Evolutionary conservation across 2,888 invertebrate genomes (phyloP).

Genomic region (Halictus ligatus): DNA sequence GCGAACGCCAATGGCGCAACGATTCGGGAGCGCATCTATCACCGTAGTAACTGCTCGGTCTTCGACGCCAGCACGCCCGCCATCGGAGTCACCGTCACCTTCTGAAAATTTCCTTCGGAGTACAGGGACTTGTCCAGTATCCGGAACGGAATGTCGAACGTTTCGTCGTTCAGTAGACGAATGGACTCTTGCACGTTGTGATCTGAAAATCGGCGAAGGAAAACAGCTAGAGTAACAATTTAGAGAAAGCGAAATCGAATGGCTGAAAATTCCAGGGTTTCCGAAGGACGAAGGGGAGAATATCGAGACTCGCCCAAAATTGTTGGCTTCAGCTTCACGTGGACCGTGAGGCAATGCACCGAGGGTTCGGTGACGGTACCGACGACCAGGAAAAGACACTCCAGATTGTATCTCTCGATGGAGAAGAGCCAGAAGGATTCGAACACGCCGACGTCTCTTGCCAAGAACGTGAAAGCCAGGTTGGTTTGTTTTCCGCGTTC

Average conservation of each 20-base stretch:
- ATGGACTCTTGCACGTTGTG: slow-evolving; percentile 84
- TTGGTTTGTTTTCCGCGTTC: slow-evolving; percentile 87
- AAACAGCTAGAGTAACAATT: not conserved
- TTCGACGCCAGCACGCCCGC: slow-evolving; percentile 85
- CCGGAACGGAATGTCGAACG: slow-evolving; percentile 85
- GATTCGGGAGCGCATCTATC: slow-evolving; percentile 58
- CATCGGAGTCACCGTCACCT: slow-evolving; percentile 85
- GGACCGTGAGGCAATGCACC: slow-evolving; percentile 87
- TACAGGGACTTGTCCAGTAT: slow-evolving; percentile 86
- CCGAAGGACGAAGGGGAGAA: not conserved
- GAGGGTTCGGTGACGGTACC: slow-evolving; percentile 88
- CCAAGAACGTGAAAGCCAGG: slow-evolving; percentile 88
- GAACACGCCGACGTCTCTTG: slow-evolving; percentile 87
- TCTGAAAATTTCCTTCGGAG: slow-evolving; percentile 86
- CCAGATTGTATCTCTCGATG: slow-evolving; percentile 86
- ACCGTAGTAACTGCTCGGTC: slow-evolving; percentile 86
- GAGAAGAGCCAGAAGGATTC: slow-evolving; percentile 89
- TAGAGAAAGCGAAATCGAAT: too few relatives aligned
- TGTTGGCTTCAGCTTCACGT: slow-evolving; percentile 87
- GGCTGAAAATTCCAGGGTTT: not conserved
- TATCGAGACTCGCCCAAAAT: slow-evolving; percentile 85
- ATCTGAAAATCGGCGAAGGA: slow-evolving; percentile 58
- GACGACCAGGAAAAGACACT: slow-evolving; percentile 87
- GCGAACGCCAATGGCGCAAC: not conserved
- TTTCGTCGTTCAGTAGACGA: slow-evolving; percentile 86